A percentile compares a stretch with the other conserved stretches of the same genome.
Evolutionary conservation across 2,797 vertebrate species (phyloP).

Genomic region (Platalea minor): DNA sequence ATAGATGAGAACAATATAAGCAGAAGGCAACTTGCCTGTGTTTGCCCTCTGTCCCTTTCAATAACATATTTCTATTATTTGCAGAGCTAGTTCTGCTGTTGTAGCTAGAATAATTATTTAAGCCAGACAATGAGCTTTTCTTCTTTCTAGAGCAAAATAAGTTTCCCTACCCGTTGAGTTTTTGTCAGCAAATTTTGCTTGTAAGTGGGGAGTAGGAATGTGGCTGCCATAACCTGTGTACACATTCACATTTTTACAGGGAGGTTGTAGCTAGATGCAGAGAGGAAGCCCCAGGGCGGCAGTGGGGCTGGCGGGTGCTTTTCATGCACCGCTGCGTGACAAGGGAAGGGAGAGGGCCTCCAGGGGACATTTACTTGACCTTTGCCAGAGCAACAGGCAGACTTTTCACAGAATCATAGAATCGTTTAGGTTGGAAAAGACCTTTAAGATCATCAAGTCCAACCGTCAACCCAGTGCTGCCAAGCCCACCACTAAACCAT

Average conservation of each 20-base stretch:
- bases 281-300: not conserved
- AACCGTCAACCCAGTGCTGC: too few species aligned
- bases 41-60: not conserved
- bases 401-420: not conserved
- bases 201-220: not conserved
- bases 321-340: fast-evolving
- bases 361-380: not conserved
- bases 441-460: too few species aligned
- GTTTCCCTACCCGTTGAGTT: not conserved
- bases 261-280: not conserved
- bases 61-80: not conserved
- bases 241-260: not conserved
- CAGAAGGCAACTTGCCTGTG: not conserved
- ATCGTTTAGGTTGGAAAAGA: too few species aligned
- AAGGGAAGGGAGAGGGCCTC: not conserved
- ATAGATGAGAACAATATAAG: not conserved
- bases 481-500: too few species aligned
- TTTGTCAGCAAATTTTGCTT: not conserved
- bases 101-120: not conserved
- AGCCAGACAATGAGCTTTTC: not conserved
- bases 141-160: not conserved
- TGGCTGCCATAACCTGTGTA: not conserved
- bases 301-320: not conserved
- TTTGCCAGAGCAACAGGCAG: not conserved
- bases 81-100: not conserved